Conservation (phyloP, 2,797 vertebrate genomes). For the Poecilia gillii region DNA sequence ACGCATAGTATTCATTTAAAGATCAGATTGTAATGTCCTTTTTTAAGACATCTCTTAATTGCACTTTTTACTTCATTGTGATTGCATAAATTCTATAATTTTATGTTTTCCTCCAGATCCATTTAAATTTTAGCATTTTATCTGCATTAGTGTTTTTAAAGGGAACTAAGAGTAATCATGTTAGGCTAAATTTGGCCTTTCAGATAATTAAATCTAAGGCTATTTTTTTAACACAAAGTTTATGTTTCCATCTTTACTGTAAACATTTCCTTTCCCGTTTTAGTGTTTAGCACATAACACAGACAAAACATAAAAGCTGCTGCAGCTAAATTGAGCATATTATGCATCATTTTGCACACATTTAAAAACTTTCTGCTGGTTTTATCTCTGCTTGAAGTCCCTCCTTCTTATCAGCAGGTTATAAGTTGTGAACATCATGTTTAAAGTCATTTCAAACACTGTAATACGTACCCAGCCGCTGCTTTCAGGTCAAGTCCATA, state of each 20-base stretch:
- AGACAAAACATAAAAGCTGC: neutral
- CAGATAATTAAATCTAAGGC: neutral
- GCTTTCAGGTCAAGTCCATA: constrained; percentile 33
- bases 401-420: neutral
- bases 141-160: neutral
- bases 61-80: neutral
- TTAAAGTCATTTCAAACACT: constrained; percentile 2
- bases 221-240: neutral
- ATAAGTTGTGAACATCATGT: neutral
- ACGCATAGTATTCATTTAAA: neutral
- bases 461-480: constrained; percentile 54
- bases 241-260: neutral
- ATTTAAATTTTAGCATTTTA: neutral
- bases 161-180: neutral
- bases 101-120: neutral
- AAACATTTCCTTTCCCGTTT: neutral
- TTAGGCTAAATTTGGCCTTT: neutral
- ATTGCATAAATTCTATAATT: neutral
- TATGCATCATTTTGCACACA: neutral
- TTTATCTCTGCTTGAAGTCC: neutral
- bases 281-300: neutral
- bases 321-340: neutral
- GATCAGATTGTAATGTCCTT: neutral
- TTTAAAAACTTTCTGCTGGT: neutral
- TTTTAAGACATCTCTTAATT: neutral